A percentile compares a stretch with the other conserved stretches of the same genome.
These are phyloP conservation scores for honey bee (Apis mellifera) DNA, from an alignment of 1,140 invertebrate genomes.

Conservation along the genomic window Amel_HAv3.1 CM009942.2:9124001-9124500, in stretches of 20 bases:
- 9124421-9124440: too few relatives aligned
- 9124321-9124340: too few relatives aligned
- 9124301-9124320: too few relatives aligned
- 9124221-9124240: neutral
- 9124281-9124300: too few relatives aligned
- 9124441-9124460: neutral
- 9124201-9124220: neutral
- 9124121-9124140: neutral
- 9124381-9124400: too few relatives aligned
- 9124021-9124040: neutral
- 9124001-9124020: neutral
- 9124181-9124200: neutral
- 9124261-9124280: too few relatives aligned
- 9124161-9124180: neutral
- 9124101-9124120: neutral
- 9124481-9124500: slow-evolving; percentile 17
- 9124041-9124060: neutral
- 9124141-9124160: slow-evolving; percentile 1
- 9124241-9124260: too few relatives aligned
- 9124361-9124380: too few relatives aligned
- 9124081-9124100: slow-evolving; percentile 10
- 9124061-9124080: slow-evolving; percentile 1
- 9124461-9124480: neutral
- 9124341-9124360: too few relatives aligned
- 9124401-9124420: too few relatives aligned